These are phyloP conservation scores for Barnardius zonarius DNA, from an alignment of 2,113 vertebrate species.

Conservation along the genomic window DNA sequence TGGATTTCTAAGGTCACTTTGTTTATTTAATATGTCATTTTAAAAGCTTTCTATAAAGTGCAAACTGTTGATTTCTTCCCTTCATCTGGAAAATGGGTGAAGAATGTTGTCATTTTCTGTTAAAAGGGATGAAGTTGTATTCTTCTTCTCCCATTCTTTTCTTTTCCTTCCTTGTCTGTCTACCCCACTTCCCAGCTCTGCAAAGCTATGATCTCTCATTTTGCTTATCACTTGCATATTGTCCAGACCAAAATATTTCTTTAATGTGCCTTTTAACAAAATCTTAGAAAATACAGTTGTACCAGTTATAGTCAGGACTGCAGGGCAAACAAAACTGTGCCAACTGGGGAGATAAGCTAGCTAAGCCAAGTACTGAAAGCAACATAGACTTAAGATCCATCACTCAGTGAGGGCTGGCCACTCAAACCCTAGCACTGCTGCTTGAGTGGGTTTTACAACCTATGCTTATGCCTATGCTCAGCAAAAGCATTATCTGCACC, in stretches of 20 bases:
- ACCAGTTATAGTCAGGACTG: neutral
- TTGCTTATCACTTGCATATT: neutral
- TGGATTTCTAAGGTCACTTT: neutral
- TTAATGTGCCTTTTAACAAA: neutral
- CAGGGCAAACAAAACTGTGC: neutral
- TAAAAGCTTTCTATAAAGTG: constrained; percentile 2
- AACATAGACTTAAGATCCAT: neutral
- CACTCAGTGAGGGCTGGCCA: neutral
- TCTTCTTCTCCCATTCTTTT: neutral
- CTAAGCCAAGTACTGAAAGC: neutral
- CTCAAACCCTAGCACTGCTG: neutral
- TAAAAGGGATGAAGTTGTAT: neutral
- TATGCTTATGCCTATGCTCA: neutral
- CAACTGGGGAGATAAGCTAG: neutral
- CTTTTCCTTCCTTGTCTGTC: neutral
- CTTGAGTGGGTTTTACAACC: neutral
- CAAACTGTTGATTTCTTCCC: neutral
- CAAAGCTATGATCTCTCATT: neutral
- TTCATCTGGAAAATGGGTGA: neutral
- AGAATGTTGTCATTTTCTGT: neutral
- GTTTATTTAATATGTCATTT: constrained; percentile 23
- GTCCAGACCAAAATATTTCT: neutral
- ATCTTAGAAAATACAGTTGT: neutral
- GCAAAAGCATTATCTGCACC: neutral
- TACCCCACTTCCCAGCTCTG: neutral